A percentile compares a stretch with the other conserved stretches of the same genome.
phyloP scores from a whole-genome alignment of 2,113 vertebrate genomes.

The Oenanthe oenanthe region DNA sequence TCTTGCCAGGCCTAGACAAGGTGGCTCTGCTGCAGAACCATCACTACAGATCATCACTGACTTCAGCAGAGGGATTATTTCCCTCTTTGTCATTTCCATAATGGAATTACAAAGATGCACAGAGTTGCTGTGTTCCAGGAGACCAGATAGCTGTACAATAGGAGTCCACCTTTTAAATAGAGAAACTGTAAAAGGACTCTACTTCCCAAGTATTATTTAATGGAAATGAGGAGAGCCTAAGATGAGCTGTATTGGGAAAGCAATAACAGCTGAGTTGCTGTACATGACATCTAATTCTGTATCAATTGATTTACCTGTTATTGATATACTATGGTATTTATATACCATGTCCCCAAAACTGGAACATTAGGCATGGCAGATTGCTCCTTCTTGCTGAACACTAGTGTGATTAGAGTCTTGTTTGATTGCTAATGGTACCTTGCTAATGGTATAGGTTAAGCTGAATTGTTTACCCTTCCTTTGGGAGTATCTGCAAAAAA shows the following conservation, averaged over 20 bases:
- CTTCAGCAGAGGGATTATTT: neutral
- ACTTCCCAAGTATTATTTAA: slow-evolving; percentile 44
- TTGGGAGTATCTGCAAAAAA: neutral
- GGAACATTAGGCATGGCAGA: slow-evolving; percentile 5
- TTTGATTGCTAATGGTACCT: neutral
- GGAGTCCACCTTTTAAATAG: slow-evolving; percentile 26
- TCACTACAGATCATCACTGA: neutral
- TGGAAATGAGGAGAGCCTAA: slow-evolving; percentile 25
- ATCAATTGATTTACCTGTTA: slow-evolving; percentile 62
- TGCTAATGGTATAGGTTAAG: neutral
- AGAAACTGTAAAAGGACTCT: slow-evolving; percentile 21
- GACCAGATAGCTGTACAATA: neutral
- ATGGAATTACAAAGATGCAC: neutral
- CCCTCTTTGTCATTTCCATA: neutral
- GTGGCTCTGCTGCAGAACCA: slow-evolving; percentile 31
- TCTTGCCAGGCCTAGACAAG: neutral
- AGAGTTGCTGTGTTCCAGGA: neutral
- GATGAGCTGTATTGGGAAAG: slow-evolving; percentile 62
- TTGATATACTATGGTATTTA: slow-evolving; percentile 14
- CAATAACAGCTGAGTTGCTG: slow-evolving; percentile 51
- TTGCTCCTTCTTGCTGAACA: neutral
- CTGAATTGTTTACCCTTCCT: neutral
- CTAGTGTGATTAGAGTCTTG: neutral
- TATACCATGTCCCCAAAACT: neutral
- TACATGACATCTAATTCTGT: slow-evolving; percentile 62